Conservation (phyloP, 1,140 invertebrate species). For the Palaemon carinicauda region DNA sequence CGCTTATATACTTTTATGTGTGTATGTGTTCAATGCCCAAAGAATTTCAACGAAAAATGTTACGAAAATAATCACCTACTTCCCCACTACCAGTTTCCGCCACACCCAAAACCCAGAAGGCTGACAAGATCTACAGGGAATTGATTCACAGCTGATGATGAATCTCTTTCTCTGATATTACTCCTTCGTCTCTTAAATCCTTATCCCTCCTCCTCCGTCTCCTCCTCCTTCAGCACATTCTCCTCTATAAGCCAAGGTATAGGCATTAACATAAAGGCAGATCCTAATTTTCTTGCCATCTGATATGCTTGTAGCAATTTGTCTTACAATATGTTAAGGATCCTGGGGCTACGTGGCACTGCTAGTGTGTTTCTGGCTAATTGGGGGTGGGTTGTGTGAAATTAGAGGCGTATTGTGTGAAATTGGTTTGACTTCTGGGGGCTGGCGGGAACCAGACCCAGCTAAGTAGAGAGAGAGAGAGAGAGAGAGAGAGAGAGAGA, state of each 20-base stretch:
- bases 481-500: not conserved
- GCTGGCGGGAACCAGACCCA: not conserved
- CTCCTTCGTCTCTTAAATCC: not conserved
- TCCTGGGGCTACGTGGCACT: not conserved
- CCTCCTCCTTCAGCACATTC: not conserved
- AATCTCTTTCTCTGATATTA: not conserved
- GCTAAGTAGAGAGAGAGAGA: not conserved
- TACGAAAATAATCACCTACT: too few species aligned
- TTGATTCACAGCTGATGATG: too few species aligned
- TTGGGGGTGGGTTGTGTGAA: not conserved
- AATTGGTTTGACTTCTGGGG: not conserved
- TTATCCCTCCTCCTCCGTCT: not conserved
- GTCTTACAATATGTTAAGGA: not conserved
- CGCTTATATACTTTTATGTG: too few species aligned
- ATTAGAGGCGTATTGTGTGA: constrained; percentile 2
- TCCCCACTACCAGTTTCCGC: too few species aligned
- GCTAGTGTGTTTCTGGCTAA: not conserved
- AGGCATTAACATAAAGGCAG: too few species aligned
- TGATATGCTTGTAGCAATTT: too few species aligned
- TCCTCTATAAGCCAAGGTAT: not conserved
- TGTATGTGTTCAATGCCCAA: too few species aligned
- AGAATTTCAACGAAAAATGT: too few species aligned
- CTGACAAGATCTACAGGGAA: too few species aligned
- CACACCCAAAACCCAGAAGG: too few species aligned
- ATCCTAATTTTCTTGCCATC: too few species aligned